Evolutionary conservation across 2,888 invertebrate genomes (phyloP), one percentile per base, ranked within the genome.

Genomic region (Zygogramma bicolorata): DNA sequence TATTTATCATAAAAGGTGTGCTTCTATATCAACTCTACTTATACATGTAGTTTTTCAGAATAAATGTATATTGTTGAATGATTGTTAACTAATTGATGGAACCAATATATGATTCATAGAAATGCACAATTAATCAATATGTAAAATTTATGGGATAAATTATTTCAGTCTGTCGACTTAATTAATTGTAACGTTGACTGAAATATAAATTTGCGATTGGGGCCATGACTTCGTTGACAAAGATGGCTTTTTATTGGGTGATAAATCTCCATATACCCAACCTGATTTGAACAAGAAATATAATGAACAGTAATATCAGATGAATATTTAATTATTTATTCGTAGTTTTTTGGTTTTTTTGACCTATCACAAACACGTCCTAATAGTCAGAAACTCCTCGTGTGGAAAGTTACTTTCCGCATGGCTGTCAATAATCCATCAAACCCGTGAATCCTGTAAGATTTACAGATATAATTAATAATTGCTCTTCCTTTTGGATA

Each of bases 131-230:
- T 34, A 10, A 27, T 62, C 34, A 15, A 27, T 31, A 53, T 46
- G 10, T 20, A 34, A 40, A 66, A 22, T 38, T 62, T 34, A 3
- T 62, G 13, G 60, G 61, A 65, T 49, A 15, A 68, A 57, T 71
- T 65, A 31, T 46, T 71, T 38, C 57, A 53, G 22, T 57, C 53
- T 13, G 22, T 53, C 25, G n/a, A 53, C 46, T 53, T 53, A 22
- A 53, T 53, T 25, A 27, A 53, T 53, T 27, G 53, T 25, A 22
- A 25, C 27, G 22, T 22, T 53, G 15, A 27, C 53, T 53, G 53
- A 53, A 53, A 53, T 25, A 53, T 4, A 25, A 53, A 53, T 53
- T 15, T 22, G 53, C 15, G 53, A 53, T 53, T 53, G 2, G 27
- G 15, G 53, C 53, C 27, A 13, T 53, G 27, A 27, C 27, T 53